phyloP scores from a whole-genome alignment of 2,113 vertebrate species.

The Tricholaema leucomelas region DNA sequence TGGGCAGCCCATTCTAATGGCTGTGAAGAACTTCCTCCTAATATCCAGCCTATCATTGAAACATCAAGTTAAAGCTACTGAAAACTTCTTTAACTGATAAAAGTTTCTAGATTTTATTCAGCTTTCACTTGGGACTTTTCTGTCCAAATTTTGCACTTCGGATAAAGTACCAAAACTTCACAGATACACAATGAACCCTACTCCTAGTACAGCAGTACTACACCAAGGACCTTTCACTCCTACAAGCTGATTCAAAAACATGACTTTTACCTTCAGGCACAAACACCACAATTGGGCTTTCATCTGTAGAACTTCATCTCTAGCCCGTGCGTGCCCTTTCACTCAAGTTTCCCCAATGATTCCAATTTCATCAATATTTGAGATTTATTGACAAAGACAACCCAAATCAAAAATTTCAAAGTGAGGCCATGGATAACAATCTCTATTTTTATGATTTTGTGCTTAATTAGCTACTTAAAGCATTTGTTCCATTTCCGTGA shows the following conservation, averaged over 20 bases:
- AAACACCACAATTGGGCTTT: background rate
- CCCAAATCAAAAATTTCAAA: background rate
- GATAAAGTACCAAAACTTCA: background rate
- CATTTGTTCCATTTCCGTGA: background rate
- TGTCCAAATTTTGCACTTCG: background rate
- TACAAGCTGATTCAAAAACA: background rate
- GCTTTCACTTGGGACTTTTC: background rate
- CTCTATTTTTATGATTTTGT: background rate
- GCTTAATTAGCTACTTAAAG: background rate
- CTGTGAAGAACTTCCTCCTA: too few species aligned
- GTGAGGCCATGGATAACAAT: background rate
- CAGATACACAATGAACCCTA: background rate
- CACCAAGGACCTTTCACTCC: background rate
- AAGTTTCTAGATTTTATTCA: background rate
- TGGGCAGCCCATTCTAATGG: too few species aligned
- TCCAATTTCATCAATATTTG: background rate
- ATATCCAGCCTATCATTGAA: too few species aligned
- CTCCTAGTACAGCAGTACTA: background rate
- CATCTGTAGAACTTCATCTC: background rate
- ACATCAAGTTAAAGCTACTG: background rate
- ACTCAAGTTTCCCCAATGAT: background rate
- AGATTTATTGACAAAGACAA: background rate
- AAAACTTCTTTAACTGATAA: background rate
- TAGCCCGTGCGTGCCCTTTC: background rate
- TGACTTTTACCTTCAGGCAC: background rate